These are phyloP conservation scores for Danio choprae DNA, from an alignment of 2,797 vertebrate species.

Conservation along the genomic window DNA sequence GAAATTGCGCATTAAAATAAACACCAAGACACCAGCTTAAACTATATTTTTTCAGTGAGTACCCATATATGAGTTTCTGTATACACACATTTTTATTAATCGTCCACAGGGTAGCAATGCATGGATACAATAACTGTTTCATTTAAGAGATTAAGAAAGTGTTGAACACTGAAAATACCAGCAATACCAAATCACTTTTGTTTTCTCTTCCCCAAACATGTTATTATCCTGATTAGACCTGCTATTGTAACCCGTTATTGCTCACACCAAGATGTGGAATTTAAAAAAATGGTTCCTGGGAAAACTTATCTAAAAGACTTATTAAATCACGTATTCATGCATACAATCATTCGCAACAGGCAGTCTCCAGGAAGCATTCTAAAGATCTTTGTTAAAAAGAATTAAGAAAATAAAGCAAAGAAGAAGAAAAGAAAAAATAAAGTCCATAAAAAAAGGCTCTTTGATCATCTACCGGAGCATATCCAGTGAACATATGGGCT, in stretches of 20 bases:
- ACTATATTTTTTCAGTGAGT: background rate
- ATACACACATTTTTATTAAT: constrained; percentile 61
- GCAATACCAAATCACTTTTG: constrained; percentile 28
- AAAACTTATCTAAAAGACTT: constrained; percentile 49
- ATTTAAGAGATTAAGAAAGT: constrained; percentile 33
- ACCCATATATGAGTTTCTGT: background rate
- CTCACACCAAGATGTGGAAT: constrained; percentile 43
- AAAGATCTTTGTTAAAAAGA: constrained; percentile 66
- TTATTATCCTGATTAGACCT: constrained; percentile 27
- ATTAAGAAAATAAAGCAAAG: constrained; percentile 64
- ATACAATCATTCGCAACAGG: constrained; percentile 47
- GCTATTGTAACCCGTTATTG: constrained; percentile 49
- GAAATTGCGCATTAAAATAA: background rate
- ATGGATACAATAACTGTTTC: constrained; percentile 40
- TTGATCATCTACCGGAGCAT: constrained; percentile 68
- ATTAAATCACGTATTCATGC: constrained; percentile 53
- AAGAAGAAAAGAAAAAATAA: constrained; percentile 27
- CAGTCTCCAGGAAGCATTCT: constrained; percentile 58
- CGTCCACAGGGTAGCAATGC: constrained; percentile 53
- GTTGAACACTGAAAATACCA: constrained; percentile 32
- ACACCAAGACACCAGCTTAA: no score
- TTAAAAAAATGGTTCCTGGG: constrained; percentile 43
- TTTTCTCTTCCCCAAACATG: background rate
- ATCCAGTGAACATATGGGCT: constrained; percentile 54
- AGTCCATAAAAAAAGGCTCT: constrained; percentile 74